These are phyloP conservation scores for Anadara kagoshimensis DNA, from an alignment of 1,140 invertebrate genomes.

Conservation along the genomic window DNA sequence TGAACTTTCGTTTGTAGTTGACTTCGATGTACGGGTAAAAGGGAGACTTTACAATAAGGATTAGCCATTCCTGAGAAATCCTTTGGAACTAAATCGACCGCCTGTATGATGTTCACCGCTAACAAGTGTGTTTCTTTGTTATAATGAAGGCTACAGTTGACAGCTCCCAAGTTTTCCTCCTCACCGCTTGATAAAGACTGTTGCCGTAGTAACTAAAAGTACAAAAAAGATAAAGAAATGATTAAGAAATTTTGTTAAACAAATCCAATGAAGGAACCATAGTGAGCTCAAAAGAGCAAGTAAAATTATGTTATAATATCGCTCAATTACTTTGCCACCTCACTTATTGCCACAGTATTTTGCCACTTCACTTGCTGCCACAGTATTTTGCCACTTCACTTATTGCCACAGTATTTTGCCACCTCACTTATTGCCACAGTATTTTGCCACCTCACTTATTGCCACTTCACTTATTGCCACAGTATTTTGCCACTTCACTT, in stretches of 20 bases:
- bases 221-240: slow-evolving; percentile 28
- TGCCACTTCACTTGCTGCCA: too few species aligned
- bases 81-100: slow-evolving; percentile 64
- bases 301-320: too few species aligned
- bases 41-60: slow-evolving; percentile 66
- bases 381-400: too few species aligned
- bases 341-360: too few species aligned
- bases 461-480: too few species aligned
- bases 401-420: too few species aligned
- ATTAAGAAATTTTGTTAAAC: background rate
- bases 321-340: too few species aligned
- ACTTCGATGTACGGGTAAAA: slow-evolving; percentile 59
- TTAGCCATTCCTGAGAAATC: slow-evolving; percentile 67
- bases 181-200: slow-evolving; percentile 60
- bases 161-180: slow-evolving; percentile 66
- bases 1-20: slow-evolving; percentile 74
- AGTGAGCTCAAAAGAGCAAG: too few species aligned
- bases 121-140: slow-evolving; percentile 65
- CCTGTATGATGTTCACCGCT: slow-evolving; percentile 67
- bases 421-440: too few species aligned
- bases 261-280: too few species aligned
- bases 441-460: too few species aligned
- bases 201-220: slow-evolving; percentile 53
- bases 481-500: too few species aligned
- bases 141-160: slow-evolving; percentile 66